Evolutionary conservation across 2,113 vertebrate genomes (phyloP), one percentile per base, ranked within the genome.

Genomic region (Cynoglossus semilaevis): DNA sequence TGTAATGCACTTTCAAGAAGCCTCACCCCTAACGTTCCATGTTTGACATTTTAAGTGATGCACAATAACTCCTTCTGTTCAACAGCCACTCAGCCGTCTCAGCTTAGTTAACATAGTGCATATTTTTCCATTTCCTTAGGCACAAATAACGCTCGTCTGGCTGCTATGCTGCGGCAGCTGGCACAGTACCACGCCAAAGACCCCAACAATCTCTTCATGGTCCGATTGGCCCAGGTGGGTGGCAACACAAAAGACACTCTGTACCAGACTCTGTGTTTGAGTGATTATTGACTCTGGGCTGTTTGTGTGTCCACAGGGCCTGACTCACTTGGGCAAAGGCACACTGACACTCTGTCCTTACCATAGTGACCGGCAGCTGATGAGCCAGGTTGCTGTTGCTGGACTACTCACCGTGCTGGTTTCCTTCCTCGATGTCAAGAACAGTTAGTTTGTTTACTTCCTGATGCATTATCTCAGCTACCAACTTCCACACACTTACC

Each of bases 121-220:
- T 51, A 43, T 59, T 61, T 59, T 68, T 67, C 16, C 29, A 18
- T 54, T 9, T 76, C 49, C 49, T 16, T 77, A 99, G 97, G 97
- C 72, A 99, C 97, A 62, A 99, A 99, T 76, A 99, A 99, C 0
- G 97, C 97, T 17, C 93, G 97, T 0, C 77, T 99, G 79, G 97
- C 97, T 1, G 97, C 97, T 0, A 99, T 99, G 96, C 87, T 99
- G 68, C 88, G 96, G 22, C 97, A 99, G 82, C 89, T 98, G 19
- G 97, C 97, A 18, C 97, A 99, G 70, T 98, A 98, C 86, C 97
- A 99, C 0, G 96, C 96, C 82, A 99, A 99, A 89, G 97, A 98
- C 81, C 97, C 97, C 40, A 99, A 99, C 91, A 99, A 99, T 67
- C 94, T 99, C 74, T 99, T 99, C 88, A 99, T 99, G 96, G 97